Evolutionary conservation across 2,888 invertebrate genomes (phyloP).

Genomic region (Theretra japonica): DNA sequence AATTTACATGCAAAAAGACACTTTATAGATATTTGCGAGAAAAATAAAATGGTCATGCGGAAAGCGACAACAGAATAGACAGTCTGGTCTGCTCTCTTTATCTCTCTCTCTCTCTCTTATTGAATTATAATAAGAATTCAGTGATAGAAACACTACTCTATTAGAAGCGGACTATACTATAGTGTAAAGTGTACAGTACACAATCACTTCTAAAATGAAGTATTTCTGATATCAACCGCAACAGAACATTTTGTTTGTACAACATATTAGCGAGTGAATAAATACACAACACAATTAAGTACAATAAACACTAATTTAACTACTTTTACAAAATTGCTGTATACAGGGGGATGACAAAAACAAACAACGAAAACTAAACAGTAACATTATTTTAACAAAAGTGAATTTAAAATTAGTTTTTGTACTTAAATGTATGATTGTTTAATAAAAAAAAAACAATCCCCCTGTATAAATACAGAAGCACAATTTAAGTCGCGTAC

Average conservation of each 20-base stretch:
- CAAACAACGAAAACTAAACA: background rate
- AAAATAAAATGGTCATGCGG: too few relatives aligned
- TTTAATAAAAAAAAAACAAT: too few relatives aligned
- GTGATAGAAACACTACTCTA: too few relatives aligned
- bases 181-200: background rate
- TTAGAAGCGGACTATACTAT: too few relatives aligned
- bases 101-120: too few relatives aligned
- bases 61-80: too few relatives aligned
- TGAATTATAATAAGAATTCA: too few relatives aligned
- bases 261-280: constrained; percentile 6
- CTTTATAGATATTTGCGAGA: too few relatives aligned
- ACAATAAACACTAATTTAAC: constrained; percentile 1
- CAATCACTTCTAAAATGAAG: background rate
- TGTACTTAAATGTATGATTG: background rate
- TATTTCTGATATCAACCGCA: background rate
- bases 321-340: constrained; percentile 11
- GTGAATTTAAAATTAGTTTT: too few relatives aligned
- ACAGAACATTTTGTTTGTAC: constrained; percentile 8
- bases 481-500: constrained; percentile 31
- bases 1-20: background rate
- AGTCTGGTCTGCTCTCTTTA: too few relatives aligned
- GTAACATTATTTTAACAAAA: too few relatives aligned
- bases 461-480: constrained; percentile 12
- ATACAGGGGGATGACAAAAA: constrained; percentile 5
- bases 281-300: constrained; percentile 17